Evolutionary conservation across 1,140 invertebrate species (phyloP).

Genomic region (Leptinotarsa defecta): DNA sequence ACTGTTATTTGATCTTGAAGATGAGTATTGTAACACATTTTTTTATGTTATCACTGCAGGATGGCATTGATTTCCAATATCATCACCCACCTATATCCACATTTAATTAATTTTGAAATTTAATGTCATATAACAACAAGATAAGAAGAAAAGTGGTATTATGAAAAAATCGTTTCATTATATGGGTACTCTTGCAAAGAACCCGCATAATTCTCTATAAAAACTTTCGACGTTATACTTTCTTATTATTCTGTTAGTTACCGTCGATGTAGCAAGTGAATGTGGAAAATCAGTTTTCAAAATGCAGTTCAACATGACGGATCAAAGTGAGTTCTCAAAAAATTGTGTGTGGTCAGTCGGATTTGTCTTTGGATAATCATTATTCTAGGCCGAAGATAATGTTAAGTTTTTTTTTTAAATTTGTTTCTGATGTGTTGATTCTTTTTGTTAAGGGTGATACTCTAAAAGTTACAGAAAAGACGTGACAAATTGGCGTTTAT

Average conservation of each 20-base stretch:
- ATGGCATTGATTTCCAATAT: too few relatives aligned
- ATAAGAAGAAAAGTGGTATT: conserved; percentile 24
- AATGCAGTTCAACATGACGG: conserved; percentile 20
- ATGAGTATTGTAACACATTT: too few relatives aligned
- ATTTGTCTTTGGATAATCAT: conserved; percentile 14
- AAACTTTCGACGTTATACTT: conserved; percentile 25
- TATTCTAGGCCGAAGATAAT: conserved; percentile 8
- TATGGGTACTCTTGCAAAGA: conserved; percentile 31
- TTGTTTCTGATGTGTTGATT: neutral
- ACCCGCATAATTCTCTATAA: conserved; percentile 24
- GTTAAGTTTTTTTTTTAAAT: conserved; percentile 15
- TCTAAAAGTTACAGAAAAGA: too few relatives aligned
- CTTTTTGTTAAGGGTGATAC: too few relatives aligned
- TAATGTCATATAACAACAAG: conserved; percentile 9
- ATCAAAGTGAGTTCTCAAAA: conserved; percentile 5
- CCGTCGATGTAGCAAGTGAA: conserved; percentile 10
- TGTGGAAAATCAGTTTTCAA: conserved; percentile 11
- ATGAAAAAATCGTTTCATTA: conserved; percentile 21
- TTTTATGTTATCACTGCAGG: too few relatives aligned
- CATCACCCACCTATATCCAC: too few relatives aligned
- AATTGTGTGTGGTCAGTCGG: neutral
- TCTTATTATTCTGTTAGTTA: conserved; percentile 18
- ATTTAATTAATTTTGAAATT: neutral
- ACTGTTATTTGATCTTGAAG: too few relatives aligned
- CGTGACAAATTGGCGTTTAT: too few relatives aligned